Base-by-base conservation (phyloP, 2,888 invertebrate species). In the Trissolcus brochymenae region DNA sequence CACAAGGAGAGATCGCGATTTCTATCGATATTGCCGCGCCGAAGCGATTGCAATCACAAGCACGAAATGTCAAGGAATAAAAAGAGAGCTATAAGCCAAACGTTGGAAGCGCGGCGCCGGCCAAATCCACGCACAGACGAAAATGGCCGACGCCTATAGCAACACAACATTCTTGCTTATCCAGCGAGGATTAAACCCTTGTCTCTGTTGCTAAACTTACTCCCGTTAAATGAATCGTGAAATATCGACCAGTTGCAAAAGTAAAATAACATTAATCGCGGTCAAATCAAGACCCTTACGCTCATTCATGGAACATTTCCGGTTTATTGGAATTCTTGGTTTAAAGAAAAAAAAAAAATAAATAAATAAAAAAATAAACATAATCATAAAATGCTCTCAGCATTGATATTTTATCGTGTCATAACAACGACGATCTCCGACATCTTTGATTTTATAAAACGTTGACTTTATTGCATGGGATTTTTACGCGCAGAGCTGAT, bases 191-290 rank as follows among this genome's bases (percentile, higher is more conserved):
- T 86, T 85, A 84, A 85, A 82, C 80, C 80, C 81, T 83, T 82
- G 79, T 81, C 67, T 54, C 35, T 35, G 35, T 11, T 11, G 7
- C 35, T 7, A 11, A 35, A 35, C 35, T 35, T 43, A 29, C 46
- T 35, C 11, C 62, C 81, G 80, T 80, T 82, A 83, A 85, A 86
- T 85, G 84, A 85, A 85, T 84, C 84, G 85, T 84, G 77, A 85
- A 85, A 84, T 84, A 73, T 41, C 62, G 41, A 53, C 51, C 7
- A 17, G 17, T 0, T 16, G 14, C 68, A 74, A 81, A 82, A 82
- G 78, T 76, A 80, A 78, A 82, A 79, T 76, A 80, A 78, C 78
- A 82, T 81, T 80, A 83, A 83, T 82, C 76, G 80, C 46, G 40
- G 62, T 71, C 79, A 81, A 82, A 80, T 81, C 73, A 81, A 83